Conservation (phyloP, 2,113 vertebrate genomes). For the Noturus placidus region DNA sequence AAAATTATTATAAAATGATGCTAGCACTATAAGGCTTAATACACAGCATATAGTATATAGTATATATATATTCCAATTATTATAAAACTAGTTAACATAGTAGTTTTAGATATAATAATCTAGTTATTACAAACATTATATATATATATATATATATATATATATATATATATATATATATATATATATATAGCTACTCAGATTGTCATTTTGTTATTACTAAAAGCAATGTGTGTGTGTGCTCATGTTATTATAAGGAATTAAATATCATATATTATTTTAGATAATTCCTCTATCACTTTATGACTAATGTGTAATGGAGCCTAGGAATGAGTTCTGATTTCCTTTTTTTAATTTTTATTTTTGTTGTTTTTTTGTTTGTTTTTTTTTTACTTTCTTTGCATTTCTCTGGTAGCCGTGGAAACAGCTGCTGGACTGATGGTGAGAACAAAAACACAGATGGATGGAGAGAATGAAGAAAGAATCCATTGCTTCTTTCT, state of each 20-base stretch:
- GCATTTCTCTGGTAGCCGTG: background rate
- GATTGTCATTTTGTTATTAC: too few species aligned
- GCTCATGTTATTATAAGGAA: background rate
- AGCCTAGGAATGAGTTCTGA: background rate
- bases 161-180: too few species aligned
- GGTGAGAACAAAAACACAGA: constrained; percentile 7
- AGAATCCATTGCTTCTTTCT: background rate
- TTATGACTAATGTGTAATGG: background rate
- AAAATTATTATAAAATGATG: background rate
- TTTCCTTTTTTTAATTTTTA: too few species aligned
- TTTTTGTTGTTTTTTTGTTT: background rate
- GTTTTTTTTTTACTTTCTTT: background rate
- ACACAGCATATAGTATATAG: background rate
- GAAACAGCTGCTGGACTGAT: constrained; percentile 9
- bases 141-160: too few species aligned
- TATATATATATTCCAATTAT: background rate
- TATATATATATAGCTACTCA: too few species aligned
- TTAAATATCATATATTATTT: background rate
- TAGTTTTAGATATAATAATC: too few species aligned
- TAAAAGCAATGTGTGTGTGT: background rate
- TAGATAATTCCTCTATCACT: background rate
- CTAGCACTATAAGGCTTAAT: background rate
- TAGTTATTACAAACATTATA: too few species aligned
- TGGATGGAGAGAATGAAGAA: background rate
- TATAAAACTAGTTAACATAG: background rate